A percentile compares a stretch with the other conserved stretches of the same genome.
Evolutionary conservation across 2,797 vertebrate species (phyloP).

Genomic region (Clarias pachynema): DNA sequence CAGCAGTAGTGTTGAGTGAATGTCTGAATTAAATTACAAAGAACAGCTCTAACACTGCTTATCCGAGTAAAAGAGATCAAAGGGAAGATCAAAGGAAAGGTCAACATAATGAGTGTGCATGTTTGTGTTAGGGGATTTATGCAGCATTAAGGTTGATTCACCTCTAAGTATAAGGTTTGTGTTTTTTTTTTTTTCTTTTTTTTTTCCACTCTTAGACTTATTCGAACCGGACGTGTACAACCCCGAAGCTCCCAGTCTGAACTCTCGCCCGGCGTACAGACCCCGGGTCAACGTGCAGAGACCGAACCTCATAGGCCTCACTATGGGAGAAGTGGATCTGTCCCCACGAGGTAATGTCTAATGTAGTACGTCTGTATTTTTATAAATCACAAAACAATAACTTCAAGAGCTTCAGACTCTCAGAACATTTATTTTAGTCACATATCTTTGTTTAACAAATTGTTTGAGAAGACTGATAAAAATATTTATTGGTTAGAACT

Average conservation of each 20-base stretch:
- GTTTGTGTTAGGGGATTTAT: too few species aligned
- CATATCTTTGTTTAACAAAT: too few species aligned
- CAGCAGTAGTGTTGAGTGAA: background rate
- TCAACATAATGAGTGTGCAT: background rate
- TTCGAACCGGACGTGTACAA: conserved; percentile 96
- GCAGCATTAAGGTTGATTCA: background rate
- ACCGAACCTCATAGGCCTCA: conserved; percentile 96
- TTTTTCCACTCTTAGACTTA: conserved; percentile 72
- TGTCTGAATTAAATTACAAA: background rate
- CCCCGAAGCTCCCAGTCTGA: conserved; percentile 97
- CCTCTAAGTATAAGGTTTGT: background rate
- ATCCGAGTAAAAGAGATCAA: background rate
- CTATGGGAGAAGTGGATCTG: conserved; percentile 91
- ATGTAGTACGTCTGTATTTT: background rate
- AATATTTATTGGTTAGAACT: too few species aligned
- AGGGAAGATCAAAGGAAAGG: background rate
- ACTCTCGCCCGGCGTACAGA: conserved; percentile 89
- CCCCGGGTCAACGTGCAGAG: conserved; percentile 92
- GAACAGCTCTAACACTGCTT: background rate
- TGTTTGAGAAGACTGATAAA: too few species aligned
- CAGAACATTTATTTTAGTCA: too few species aligned
- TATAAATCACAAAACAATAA: too few species aligned
- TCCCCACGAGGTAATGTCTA: conserved; percentile 84
- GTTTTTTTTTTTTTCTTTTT: conserved; percentile 12
- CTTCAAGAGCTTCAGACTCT: too few species aligned